These are phyloP conservation scores for Caenorhabditis sp. DNA, from an alignment of 2,888 invertebrate genomes.

Conservation along the genomic window DNA sequence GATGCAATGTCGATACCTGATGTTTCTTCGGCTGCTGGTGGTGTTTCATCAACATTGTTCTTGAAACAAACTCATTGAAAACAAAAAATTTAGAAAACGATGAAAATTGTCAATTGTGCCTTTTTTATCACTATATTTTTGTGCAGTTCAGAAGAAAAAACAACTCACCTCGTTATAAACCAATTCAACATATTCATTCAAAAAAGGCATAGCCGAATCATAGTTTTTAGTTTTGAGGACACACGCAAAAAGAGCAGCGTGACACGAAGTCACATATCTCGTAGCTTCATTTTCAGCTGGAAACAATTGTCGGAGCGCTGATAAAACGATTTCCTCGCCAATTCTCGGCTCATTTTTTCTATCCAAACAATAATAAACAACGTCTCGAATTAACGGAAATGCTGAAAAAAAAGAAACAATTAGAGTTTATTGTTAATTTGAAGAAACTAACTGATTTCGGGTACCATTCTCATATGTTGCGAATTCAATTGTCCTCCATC, in stretches of 20 bases:
- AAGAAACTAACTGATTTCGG: conserved; percentile 40
- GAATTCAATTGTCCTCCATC: conserved; percentile 24
- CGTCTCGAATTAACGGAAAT: conserved; percentile 38
- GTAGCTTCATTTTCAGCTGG: neutral
- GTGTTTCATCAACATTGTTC: neutral
- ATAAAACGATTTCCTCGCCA: conserved; percentile 23
- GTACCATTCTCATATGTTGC: conserved; percentile 36
- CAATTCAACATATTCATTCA: conserved; percentile 15
- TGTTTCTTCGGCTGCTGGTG: conserved; percentile 4
- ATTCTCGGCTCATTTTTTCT: conserved; percentile 39
- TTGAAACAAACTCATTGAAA: conserved; percentile 1
- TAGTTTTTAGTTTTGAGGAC: conserved; percentile 27
- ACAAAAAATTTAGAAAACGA: no score
- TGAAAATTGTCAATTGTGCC: no score
- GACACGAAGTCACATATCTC: conserved; percentile 33
- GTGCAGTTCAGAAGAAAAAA: no score
- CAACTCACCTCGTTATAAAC: conserved; percentile 24
- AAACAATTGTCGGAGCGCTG: conserved; percentile 18
- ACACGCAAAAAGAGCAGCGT: conserved; percentile 34
- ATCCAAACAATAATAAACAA: conserved; percentile 37
- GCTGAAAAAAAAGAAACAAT: conserved; percentile 27
- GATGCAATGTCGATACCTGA: neutral
- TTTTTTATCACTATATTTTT: no score
- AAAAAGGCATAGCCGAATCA: conserved; percentile 11
- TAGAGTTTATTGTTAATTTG: neutral